phyloP scores from a whole-genome alignment of 2,888 invertebrate genomes.

The Acrobasis suavella region DNA sequence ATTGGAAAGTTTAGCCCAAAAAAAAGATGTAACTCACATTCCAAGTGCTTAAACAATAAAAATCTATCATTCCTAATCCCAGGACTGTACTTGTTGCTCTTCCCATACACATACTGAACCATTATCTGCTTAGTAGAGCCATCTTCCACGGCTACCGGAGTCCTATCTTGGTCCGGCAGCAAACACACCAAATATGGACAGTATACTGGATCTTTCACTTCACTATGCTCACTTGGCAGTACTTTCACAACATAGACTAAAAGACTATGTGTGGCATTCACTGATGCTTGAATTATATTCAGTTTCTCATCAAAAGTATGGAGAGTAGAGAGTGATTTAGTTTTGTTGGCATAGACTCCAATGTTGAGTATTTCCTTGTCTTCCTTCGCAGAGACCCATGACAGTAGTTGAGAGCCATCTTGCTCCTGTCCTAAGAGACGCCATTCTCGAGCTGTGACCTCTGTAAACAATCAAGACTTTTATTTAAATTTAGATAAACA shows the following conservation, averaged over 20 bases:
- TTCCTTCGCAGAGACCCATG: slow-evolving; percentile 81
- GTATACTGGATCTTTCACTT: slow-evolving; percentile 75
- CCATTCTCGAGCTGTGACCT: slow-evolving; percentile 87
- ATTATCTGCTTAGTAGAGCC: slow-evolving; percentile 87
- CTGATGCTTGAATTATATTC: slow-evolving; percentile 90
- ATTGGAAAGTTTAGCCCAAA: too few species aligned
- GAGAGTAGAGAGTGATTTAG: slow-evolving; percentile 83
- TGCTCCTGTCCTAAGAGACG: slow-evolving; percentile 91
- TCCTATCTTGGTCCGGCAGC: slow-evolving; percentile 62
- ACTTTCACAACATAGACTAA: slow-evolving; percentile 87
- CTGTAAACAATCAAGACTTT: slow-evolving; percentile 52
- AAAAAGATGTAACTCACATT: slow-evolving; percentile 83
- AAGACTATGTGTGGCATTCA: slow-evolving; percentile 86
- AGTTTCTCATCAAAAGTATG: slow-evolving; percentile 84
- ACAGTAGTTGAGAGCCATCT: slow-evolving; percentile 87
- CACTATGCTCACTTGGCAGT: slow-evolving; percentile 52
- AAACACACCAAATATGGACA: slow-evolving; percentile 85
- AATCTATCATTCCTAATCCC: slow-evolving; percentile 85
- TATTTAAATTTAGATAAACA: neutral
- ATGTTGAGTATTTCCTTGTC: slow-evolving; percentile 68
- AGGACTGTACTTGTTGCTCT: slow-evolving; percentile 75
- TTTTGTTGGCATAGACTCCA: slow-evolving; percentile 84
- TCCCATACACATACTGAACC: slow-evolving; percentile 89
- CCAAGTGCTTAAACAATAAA: slow-evolving; percentile 88
- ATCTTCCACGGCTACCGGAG: slow-evolving; percentile 68